Evolutionary conservation across 2,113 vertebrate species (phyloP).

Genomic region (Tragelaphus imberbis): DNA sequence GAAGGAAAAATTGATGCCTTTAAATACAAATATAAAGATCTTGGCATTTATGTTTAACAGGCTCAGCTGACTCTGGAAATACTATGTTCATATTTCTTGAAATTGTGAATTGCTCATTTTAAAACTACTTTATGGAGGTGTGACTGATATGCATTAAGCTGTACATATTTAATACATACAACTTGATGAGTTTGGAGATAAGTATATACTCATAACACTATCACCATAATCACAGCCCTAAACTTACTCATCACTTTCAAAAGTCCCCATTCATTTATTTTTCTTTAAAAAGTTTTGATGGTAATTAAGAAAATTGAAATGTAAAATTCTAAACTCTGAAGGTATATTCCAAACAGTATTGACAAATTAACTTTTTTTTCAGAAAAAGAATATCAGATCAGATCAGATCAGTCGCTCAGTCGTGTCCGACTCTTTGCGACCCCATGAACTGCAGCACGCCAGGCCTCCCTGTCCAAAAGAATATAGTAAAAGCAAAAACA

Average conservation of each 20-base stretch:
- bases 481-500: background rate
- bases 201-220: background rate
- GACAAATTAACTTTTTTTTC: background rate
- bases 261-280: background rate
- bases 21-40: constrained; percentile 56
- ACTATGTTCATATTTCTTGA: constrained; percentile 54
- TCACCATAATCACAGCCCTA: background rate
- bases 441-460: no score
- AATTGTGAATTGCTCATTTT: constrained; percentile 54
- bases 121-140: background rate
- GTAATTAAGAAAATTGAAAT: background rate
- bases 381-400: background rate
- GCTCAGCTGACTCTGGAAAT: constrained; percentile 50
- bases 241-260: background rate
- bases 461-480: background rate
- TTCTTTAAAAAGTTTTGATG: background rate
- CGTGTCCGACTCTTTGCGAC: no score
- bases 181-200: background rate
- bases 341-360: background rate
- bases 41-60: constrained; percentile 66
- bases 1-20: constrained; percentile 48
- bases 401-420: no score
- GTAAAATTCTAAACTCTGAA: constrained; percentile 14
- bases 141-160: background rate
- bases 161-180: background rate